Base-by-base conservation (phyloP, 1,140 invertebrate species). In the Anastrepha obliqua region DNA sequence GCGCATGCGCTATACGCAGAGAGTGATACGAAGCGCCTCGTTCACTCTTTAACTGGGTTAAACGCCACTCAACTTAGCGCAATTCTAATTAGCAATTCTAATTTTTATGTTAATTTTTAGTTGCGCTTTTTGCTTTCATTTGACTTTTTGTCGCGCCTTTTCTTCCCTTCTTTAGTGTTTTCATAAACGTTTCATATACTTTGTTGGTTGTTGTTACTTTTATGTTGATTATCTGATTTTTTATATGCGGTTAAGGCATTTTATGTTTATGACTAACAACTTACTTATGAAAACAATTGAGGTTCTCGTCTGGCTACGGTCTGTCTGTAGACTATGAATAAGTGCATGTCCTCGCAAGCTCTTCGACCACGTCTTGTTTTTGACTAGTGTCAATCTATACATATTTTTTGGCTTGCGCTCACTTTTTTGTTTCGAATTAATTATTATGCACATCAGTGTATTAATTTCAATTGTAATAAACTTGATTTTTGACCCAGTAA, bases 401-500 rank as follows among this genome's bases (percentile, higher is more conserved):
- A 55, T 5, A 5, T 55, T 7, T 55, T 55, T 55, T 55, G 51
- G 51, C 9, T 55, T 62, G 60, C 11, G 4, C 15, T 62, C 7
- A n/a, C 15, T 62, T 62, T 62, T 62, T 13, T 62, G 11, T 13
- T 62, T 13, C 15, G 59, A 17, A 60, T 90, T 92, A 91, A 91
- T 92, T 92, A 90, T 91, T 91, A 92, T 92, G 91, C 91, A 90
- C 88, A 88, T 90, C 90, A 91, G 90, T 89, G 90, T 92, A 89
- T 92, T 91, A 91, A 91, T 92, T 92, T 92, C 89, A 91, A 90
- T 92, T 89, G 90, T 92, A 90, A 92, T 92, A 91, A 92, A 92
- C 91, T 92, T 90, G 91, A 92, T 91, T 90, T 89, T 91, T 92
- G 91, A 92, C 91, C 91, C 89, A 92, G 90, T 92, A 74, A 47